phyloP scores from a whole-genome alignment of 2,113 vertebrate genomes.

The Dryoscopus gambensis region DNA sequence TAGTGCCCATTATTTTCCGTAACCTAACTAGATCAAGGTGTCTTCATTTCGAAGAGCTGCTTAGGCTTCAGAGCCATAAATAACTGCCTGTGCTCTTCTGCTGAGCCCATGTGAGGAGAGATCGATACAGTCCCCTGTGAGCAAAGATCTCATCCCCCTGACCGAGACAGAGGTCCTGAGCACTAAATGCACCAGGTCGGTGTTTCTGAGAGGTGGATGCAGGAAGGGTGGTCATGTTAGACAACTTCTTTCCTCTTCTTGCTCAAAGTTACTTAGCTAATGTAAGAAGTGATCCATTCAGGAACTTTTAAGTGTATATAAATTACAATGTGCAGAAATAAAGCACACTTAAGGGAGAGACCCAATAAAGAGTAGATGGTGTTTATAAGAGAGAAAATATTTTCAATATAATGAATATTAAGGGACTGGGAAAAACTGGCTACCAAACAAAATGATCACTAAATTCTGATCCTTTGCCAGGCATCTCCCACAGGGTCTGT shows the following conservation, averaged over 20 bases:
- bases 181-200: not conserved
- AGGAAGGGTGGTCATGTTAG: not conserved
- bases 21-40: not conserved
- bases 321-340: not conserved
- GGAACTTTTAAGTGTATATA: not conserved
- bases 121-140: accelerated
- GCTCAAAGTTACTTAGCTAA: not conserved
- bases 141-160: accelerated
- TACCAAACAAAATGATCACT: not conserved
- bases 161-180: not conserved
- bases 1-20: not conserved
- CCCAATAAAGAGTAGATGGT: not conserved
- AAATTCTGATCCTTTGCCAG: not conserved
- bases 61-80: not conserved
- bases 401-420: not conserved
- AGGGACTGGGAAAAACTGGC: not conserved
- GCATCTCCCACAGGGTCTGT: not conserved
- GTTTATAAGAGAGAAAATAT: not conserved
- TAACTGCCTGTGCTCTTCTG: not conserved
- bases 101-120: not conserved
- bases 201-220: not conserved
- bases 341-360: not conserved
- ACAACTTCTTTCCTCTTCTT: not conserved
- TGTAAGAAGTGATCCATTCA: not conserved
- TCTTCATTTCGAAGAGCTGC: not conserved